phyloP scores from a whole-genome alignment of 1,140 invertebrate species.

The Helicorthomorpha holstii region DNA sequence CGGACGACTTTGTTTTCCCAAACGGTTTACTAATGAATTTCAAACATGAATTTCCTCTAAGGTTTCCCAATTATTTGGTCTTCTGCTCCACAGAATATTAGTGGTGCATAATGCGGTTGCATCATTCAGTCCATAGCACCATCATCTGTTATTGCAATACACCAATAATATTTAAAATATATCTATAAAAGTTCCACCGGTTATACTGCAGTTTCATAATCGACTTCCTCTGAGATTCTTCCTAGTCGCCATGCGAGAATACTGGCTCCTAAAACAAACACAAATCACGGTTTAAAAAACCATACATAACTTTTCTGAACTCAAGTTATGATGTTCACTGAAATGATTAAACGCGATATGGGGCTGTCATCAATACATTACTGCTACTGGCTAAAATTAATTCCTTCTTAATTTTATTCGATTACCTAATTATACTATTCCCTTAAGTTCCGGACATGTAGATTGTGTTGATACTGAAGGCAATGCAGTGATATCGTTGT shows the following conservation, averaged over 20 bases:
- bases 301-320: background rate
- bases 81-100: too few species aligned
- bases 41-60: too few species aligned
- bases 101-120: too few species aligned
- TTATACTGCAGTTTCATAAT: constrained; percentile 64
- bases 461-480: background rate
- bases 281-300: background rate
- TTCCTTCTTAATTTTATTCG: background rate
- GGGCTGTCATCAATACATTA: background rate
- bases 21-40: too few species aligned
- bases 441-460: background rate
- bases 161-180: too few species aligned
- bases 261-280: constrained; percentile 39
- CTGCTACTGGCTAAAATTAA: background rate
- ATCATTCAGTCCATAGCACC: too few species aligned
- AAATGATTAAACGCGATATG: background rate
- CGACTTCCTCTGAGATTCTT: constrained; percentile 52
- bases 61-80: too few species aligned
- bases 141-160: too few species aligned
- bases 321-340: background rate
- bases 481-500: constrained; percentile 8
- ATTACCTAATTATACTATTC: background rate
- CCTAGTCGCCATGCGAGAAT: constrained; percentile 60
- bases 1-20: too few species aligned
- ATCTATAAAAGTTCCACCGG: too few species aligned